phyloP scores from a whole-genome alignment of 2,888 invertebrate genomes.

The Oxycera nigricornis region DNA sequence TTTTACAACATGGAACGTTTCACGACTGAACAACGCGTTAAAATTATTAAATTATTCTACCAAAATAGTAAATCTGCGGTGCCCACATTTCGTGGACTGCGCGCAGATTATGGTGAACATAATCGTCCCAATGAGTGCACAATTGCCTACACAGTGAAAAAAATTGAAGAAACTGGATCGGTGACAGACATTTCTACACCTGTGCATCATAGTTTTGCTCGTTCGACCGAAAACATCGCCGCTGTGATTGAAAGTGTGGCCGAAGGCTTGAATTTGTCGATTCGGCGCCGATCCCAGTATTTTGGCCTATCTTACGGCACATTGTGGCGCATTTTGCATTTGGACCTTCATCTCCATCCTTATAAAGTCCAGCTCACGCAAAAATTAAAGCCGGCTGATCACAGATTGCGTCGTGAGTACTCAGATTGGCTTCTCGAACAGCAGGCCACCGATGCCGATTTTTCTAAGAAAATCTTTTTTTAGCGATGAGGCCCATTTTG shows the following conservation, averaged over 20 bases:
- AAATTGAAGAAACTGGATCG: constrained; percentile 10
- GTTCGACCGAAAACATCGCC: constrained; percentile 16
- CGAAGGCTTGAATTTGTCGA: constrained; percentile 35
- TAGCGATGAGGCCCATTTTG: constrained; percentile 11
- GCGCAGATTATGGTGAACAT: background rate
- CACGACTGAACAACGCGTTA: background rate
- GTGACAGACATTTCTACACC: background rate
- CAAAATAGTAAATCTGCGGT: background rate
- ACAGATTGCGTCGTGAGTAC: constrained; percentile 43
- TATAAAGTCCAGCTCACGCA: constrained; percentile 48
- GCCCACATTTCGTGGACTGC: background rate
- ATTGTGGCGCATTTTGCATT: constrained; percentile 49
- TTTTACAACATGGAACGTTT: background rate
- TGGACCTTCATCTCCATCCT: constrained; percentile 34
- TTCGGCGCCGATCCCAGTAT: constrained; percentile 44
- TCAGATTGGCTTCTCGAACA: constrained; percentile 45
- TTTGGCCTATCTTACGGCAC: constrained; percentile 46
- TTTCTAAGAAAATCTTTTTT: constrained; percentile 42
- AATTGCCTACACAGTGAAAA: background rate
- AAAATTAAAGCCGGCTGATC: constrained; percentile 48
- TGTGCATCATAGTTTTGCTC: background rate
- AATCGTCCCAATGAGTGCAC: background rate
- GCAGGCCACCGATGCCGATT: constrained; percentile 42
- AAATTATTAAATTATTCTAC: background rate
- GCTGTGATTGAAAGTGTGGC: constrained; percentile 48